Evolutionary conservation across 1,140 invertebrate species (phyloP), one percentile per base, ranked within the genome.

Genomic region (Coenobita brevimanus): DNA sequence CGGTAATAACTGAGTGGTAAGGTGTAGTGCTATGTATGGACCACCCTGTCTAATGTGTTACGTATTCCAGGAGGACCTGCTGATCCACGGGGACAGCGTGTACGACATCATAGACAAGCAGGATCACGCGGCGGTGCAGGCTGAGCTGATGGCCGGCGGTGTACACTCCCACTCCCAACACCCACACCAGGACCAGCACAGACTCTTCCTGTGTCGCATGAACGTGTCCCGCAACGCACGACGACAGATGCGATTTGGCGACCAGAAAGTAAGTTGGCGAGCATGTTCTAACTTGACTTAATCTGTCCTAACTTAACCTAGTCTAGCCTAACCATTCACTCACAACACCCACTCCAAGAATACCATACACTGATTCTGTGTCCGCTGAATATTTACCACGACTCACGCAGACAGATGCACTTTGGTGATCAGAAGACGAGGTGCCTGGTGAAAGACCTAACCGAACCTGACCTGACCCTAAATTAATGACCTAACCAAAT

Each of bases 21-120:
- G n/a, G n/a, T n/a, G n/a, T n/a, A n/a, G n/a, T 17, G 21, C 27
- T n/a, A 3, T 71, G 69, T 71, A 36, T 73, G 33, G 13, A n/a
- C n/a, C 41, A 85, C 80, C 90, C 81, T 71, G 57, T 89, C n/a
- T n/a, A n/a, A n/a, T n/a, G n/a, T n/a, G n/a, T 60, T 90, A 57
- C 90, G 91, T 91, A 90, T 94, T 94, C 92, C 94, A 99, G 98
- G 98, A 99, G 93, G 99, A 99, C 93, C 94, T 99, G 90, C 94
- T 99, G 92, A 99, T 99, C 92, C 98, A 99, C 93, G 98, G 99
- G 10, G 99, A 99, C 93, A 98, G 97, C 92, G 97, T 99, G 91
- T 99, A 99, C 94, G 99, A 99, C 93, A 98, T 99, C 91, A 98
- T 99, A 92, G 98, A 99, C 94, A 98, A 98, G 93, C 97, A 99